These are phyloP conservation scores for Myotis lucifugus DNA, from an alignment of 2,113 vertebrate species.

Conservation along the genomic window DNA sequence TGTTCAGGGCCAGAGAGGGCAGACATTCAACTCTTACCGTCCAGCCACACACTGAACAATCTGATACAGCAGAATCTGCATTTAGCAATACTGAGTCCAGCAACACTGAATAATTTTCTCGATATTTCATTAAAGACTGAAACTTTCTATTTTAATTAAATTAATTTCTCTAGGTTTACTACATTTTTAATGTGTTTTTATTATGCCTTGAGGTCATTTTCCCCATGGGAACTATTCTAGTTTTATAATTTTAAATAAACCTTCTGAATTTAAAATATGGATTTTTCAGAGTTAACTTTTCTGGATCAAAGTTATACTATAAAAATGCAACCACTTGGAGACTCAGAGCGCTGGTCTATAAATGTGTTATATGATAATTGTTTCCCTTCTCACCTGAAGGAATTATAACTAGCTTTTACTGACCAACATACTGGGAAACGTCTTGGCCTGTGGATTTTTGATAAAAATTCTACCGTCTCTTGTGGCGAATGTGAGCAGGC, in stretches of 20 bases:
- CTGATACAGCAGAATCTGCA: neutral
- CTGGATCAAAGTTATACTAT: conserved; percentile 17
- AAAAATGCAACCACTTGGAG: neutral
- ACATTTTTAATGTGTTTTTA: conserved; percentile 76
- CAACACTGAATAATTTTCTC: conserved; percentile 47
- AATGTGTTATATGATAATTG: too few species aligned
- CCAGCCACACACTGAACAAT: neutral
- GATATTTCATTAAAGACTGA: conserved; percentile 54
- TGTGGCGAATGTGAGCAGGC: neutral
- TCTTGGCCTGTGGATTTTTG: neutral
- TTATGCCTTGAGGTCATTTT: conserved; percentile 66
- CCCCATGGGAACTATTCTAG: conserved; percentile 25
- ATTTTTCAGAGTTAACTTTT: conserved; percentile 64
- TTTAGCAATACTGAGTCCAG: neutral
- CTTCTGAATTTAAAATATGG: conserved; percentile 51
- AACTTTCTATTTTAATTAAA: conserved; percentile 67
- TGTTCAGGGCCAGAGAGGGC: neutral
- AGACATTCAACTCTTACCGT: neutral
- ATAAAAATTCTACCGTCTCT: neutral
- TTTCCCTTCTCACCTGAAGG: neutral
- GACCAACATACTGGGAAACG: neutral
- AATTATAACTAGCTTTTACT: conserved; percentile 6
- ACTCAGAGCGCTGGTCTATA: neutral
- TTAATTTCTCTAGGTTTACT: conserved; percentile 66
- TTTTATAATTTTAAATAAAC: conserved; percentile 68